Base-by-base conservation (phyloP, 2,797 vertebrate species). In the Catharus ustulatus region DNA sequence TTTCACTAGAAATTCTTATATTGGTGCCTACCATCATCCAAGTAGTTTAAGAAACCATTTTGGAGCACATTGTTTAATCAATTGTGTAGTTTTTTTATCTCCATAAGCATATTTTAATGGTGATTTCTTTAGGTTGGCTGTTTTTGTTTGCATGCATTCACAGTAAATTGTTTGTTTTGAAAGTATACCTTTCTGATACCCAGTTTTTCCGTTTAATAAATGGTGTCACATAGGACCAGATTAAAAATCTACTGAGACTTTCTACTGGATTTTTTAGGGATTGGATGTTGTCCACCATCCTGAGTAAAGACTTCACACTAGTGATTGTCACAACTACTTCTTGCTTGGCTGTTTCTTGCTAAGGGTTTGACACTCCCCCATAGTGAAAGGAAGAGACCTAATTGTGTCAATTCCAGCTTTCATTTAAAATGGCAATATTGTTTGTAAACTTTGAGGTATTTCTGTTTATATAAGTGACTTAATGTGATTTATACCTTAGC, bases 391-490 rank as follows among this genome's bases (percentile, higher is more conserved):
- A 86, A 67, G 49, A 84, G 32, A 66, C 36, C 12, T 61, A 86
- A 88, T 51, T 24, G 7, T 64, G 19, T 58, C 49, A 52, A 20
- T 76, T 68, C 46, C 79, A 69, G 67, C 73, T 95, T 87, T 84
- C 34, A 34, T 88, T 87, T 61, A 62, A 91, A 95, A n/a, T 36
- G 57, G 46, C n/a, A 64, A 45, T n/a, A 5, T 18, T 79, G 1
- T 55, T 73, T 30, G 19, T 46, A 79, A 86, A 23, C 20, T 73
- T 78, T 58, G 55, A 74, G 72, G 27, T 74, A 57, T 95, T 94
- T 96, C 91, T 94, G 83, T 93, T 94, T 92, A 42, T 55, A 74
- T 85, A 82, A 96, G 78, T 86, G 85, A 85, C 93, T 94, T 63
- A 93, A 83, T 77, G 51, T 66, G 77, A 88, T 94, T 96, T 85